Conservation (phyloP, 2,888 invertebrate species). For the Caenorhabditis sp. region DNA sequence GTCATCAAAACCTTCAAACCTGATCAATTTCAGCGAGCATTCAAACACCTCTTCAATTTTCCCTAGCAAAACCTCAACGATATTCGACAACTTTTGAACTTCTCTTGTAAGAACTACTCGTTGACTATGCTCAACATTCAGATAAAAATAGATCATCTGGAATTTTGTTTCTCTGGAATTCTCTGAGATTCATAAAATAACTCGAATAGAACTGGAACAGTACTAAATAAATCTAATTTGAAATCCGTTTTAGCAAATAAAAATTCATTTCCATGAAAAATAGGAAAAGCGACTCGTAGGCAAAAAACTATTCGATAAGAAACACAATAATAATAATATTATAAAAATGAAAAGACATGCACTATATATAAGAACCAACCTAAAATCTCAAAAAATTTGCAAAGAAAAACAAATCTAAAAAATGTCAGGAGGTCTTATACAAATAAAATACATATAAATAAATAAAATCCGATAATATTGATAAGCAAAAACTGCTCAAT, state of each 20-base stretch:
- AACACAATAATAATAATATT: neutral
- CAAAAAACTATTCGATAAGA: neutral
- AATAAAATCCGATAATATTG: no score
- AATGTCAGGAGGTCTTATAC: neutral
- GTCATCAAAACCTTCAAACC: neutral
- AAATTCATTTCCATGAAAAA: neutral
- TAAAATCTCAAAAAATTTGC: neutral
- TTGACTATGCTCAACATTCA: no score
- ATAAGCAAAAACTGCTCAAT: neutral
- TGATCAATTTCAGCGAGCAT: neutral
- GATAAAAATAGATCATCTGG: no score
- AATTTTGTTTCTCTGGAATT: no score
- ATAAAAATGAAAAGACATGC: neutral
- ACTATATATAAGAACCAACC: neutral
- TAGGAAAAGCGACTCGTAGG: neutral
- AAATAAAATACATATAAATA: no score
- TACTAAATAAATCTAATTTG: no score
- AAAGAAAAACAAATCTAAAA: neutral
- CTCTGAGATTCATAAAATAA: no score
- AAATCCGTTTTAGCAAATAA: neutral
- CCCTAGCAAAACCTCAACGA: neutral
- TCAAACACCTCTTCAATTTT: neutral
- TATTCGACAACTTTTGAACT: neutral
- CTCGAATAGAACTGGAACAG: no score
- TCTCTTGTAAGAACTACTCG: neutral